Evolutionary conservation across 2,797 vertebrate species (phyloP).

Genomic region (Pseudocheirus occidentalis): DNA sequence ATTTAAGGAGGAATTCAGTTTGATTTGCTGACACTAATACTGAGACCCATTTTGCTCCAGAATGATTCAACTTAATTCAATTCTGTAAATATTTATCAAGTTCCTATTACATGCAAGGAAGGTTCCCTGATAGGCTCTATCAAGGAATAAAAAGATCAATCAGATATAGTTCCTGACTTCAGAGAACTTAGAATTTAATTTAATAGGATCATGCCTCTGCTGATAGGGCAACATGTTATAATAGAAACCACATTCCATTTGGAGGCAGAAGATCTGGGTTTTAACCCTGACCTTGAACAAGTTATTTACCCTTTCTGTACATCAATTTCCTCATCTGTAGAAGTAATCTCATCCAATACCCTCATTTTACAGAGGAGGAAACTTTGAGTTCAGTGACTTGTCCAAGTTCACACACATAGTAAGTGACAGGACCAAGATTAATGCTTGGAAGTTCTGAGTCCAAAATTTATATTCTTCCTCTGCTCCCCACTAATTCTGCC

Average conservation of each 20-base stretch:
- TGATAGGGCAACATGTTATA: neutral
- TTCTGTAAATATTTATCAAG: neutral
- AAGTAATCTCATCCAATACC: neutral
- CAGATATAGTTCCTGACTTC: neutral
- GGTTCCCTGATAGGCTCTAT: neutral
- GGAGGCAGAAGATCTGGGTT: neutral
- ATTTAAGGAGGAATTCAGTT: neutral
- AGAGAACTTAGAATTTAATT: neutral
- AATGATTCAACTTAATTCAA: neutral
- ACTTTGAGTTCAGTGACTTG: neutral
- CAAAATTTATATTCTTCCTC: neutral
- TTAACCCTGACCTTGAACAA: neutral
- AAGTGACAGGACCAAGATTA: neutral
- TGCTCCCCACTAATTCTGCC: neutral
- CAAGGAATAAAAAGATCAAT: neutral
- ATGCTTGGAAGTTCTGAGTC: neutral
- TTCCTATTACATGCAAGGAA: neutral
- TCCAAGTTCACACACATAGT: neutral
- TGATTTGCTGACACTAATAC: neutral
- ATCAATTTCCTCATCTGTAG: neutral
- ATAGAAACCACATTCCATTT: neutral
- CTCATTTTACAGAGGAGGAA: slow-evolving; percentile 22
- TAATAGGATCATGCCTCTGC: neutral
- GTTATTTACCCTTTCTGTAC: neutral
- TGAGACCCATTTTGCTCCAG: neutral